These are phyloP conservation scores for Drosophila lacicola DNA, from an alignment of 2,888 invertebrate species.

Conservation along the genomic window DNA sequence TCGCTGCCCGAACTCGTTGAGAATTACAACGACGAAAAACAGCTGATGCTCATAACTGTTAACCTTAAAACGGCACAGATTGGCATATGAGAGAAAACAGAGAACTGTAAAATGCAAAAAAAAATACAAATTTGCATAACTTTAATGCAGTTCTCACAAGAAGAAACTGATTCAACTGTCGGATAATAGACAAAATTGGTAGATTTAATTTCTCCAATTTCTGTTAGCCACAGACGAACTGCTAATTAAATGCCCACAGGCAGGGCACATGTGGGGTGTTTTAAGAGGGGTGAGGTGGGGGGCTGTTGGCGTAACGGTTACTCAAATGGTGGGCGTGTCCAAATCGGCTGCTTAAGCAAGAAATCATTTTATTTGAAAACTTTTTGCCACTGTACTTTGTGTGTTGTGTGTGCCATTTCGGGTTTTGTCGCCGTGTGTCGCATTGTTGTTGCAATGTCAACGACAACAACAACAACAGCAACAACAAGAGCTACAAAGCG, in stretches of 20 bases:
- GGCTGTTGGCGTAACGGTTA: background rate
- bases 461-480: slow-evolving; percentile 5
- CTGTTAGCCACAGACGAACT: slow-evolving; percentile 11
- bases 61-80: background rate
- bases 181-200: slow-evolving; percentile 9
- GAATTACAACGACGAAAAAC: background rate
- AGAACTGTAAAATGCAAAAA: background rate
- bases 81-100: no score
- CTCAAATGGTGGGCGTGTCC: slow-evolving; percentile 27
- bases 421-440: slow-evolving; percentile 33
- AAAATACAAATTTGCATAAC: background rate
- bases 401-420: slow-evolving; percentile 20
- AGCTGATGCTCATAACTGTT: background rate
- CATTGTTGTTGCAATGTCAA: slow-evolving; percentile 23
- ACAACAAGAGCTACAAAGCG: slow-evolving; percentile 25
- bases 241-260: slow-evolving; percentile 19
- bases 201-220: slow-evolving; percentile 17
- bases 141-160: no score
- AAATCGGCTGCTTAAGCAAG: slow-evolving; percentile 70
- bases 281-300: background rate
- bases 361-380: slow-evolving; percentile 79
- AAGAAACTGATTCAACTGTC: background rate
- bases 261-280: slow-evolving; percentile 7
- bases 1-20: no score
- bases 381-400: slow-evolving; percentile 38